Percentiles rank a stretch among this genome's conserved stretches.
phyloP scores from a whole-genome alignment of 2,888 invertebrate species.

The Tortricodes alternella region DNA sequence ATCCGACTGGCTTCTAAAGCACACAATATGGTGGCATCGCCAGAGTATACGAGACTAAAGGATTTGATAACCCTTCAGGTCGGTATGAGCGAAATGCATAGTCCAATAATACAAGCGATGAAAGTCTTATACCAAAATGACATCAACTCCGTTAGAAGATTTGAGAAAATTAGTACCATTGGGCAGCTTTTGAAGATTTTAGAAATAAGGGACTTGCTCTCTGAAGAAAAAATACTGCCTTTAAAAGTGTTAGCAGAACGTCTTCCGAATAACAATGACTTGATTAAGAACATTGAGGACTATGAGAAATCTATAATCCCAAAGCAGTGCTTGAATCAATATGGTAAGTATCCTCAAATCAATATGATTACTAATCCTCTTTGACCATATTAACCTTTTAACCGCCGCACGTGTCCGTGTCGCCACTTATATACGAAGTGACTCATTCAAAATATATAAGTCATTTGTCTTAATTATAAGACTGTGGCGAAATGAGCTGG shows the following conservation, averaged over 20 bases:
- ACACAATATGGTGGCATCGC: constrained; percentile 26
- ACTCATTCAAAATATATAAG: too few species aligned
- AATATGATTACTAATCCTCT: not conserved
- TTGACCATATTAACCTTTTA: not conserved
- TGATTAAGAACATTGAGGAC: constrained; percentile 50
- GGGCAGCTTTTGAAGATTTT: constrained; percentile 59
- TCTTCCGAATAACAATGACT: constrained; percentile 46
- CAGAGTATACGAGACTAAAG: constrained; percentile 31
- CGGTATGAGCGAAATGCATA: constrained; percentile 52
- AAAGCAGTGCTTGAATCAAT: constrained; percentile 46
- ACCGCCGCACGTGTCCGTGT: too few species aligned
- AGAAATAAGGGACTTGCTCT: constrained; percentile 63
- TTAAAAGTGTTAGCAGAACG: constrained; percentile 58
- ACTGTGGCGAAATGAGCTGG: too few species aligned
- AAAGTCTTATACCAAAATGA: constrained; percentile 61
- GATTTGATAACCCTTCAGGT: constrained; percentile 52
- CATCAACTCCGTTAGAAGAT: constrained; percentile 68
- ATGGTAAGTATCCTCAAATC: constrained; percentile 49
- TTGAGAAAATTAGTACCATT: constrained; percentile 60
- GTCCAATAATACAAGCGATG: constrained; percentile 50
- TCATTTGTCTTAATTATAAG: too few species aligned
- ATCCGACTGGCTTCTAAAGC: not conserved
- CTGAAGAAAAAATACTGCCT: constrained; percentile 61
- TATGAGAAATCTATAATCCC: constrained; percentile 52
- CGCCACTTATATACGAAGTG: too few species aligned